Evolutionary conservation across 2,888 invertebrate species (phyloP).

Genomic region (Carpatolechia fugitivella): DNA sequence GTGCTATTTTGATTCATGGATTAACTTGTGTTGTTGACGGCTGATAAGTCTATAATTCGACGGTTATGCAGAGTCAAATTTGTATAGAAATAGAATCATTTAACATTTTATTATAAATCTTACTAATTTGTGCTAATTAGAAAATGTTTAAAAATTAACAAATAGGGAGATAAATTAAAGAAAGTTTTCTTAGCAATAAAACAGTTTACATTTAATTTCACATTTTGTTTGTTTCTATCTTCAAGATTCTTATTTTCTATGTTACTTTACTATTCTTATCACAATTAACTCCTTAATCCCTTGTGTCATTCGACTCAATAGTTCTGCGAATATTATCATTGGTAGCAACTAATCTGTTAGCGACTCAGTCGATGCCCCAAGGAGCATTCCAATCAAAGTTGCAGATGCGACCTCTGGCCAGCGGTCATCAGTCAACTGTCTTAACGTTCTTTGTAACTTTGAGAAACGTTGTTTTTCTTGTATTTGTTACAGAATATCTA

Average conservation of each 20-base stretch:
- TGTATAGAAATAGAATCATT: too few relatives aligned
- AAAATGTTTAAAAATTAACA: too few relatives aligned
- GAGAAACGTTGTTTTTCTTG: neutral
- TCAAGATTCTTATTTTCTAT: neutral
- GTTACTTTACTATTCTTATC: neutral
- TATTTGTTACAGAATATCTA: neutral
- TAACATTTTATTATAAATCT: too few relatives aligned
- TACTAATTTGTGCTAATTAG: too few relatives aligned
- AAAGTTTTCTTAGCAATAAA: too few relatives aligned
- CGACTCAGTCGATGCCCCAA: constrained; percentile 28
- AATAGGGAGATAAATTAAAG: neutral
- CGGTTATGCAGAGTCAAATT: too few relatives aligned
- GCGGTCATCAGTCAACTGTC: constrained; percentile 38
- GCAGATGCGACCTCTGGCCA: constrained; percentile 66
- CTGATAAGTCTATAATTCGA: neutral
- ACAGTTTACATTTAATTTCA: too few relatives aligned
- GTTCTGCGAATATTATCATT: constrained; percentile 36
- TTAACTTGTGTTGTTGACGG: constrained; percentile 26
- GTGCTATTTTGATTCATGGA: constrained; percentile 44
- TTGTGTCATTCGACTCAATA: constrained; percentile 31
- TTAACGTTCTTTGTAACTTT: neutral
- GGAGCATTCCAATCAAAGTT: constrained; percentile 62
- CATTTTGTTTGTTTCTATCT: neutral
- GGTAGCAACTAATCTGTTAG: constrained; percentile 53
- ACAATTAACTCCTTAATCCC: constrained; percentile 32